Base-by-base conservation (phyloP, 2,888 invertebrate species). In the Aleiodes leptofemur region DNA sequence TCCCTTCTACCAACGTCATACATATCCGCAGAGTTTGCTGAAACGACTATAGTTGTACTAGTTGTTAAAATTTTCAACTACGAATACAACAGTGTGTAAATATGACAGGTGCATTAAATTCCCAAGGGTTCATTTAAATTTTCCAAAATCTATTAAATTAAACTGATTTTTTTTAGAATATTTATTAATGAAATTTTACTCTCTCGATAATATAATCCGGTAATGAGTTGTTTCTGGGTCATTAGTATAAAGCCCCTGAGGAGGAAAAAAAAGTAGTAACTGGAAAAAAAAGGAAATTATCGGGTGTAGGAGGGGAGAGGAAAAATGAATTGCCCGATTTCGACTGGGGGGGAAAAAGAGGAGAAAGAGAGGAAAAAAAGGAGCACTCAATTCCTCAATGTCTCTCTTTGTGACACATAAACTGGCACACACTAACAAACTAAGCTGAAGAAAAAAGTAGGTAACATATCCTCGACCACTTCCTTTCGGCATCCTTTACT, bases 381-480 rank as follows among this genome's bases (percentile, higher is more conserved):
- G 34, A 14, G 43, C 61, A 61, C 61, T 64, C 64, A 64, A 64
- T 64, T 64, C 64, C 23, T 64, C 64, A 64, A 23, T 43, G 64
- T 64, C 48, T 48, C 48, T 16, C 48, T 48, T 64, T 23, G 48
- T 64, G 64, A 64, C 64, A 43, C 23, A 23, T 48, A 43, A 9
- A 64, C 38, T 61, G 43, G 43, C 64, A 14, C 61, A 61, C 61
- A 48, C 64, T 64, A 43, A 43, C 64, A 48, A 48, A 43, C 23
- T 16, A 29, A 57, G 61, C 48, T 64, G 64, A 48, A 14, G 64
- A 64, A 64, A 23, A 64, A 64, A 38, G 14, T 16, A 48, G 64
- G 43, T 64, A 64, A 64, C 64, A 64, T 64, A 64, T 64, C 38
- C 64, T 64, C 64, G 43, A 43, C 43, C 43, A 64, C 64, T 64